These are phyloP conservation scores for Mya arenaria DNA, from an alignment of 1,140 invertebrate species.

Conservation along the genomic window DNA sequence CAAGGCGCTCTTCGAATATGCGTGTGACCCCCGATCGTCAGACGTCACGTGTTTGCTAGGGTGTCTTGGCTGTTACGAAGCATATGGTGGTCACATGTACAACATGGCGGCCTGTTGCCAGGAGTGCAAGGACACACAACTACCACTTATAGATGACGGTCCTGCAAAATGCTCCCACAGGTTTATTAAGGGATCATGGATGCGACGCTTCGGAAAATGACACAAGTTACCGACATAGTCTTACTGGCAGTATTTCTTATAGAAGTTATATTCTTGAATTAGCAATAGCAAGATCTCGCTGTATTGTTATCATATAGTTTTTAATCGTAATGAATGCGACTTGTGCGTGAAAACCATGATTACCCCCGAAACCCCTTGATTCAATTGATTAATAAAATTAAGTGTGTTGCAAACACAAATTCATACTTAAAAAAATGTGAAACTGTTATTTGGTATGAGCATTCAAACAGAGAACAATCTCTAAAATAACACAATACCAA, in stretches of 20 bases:
- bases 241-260: background rate
- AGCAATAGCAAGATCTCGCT: no score
- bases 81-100: conserved; percentile 63
- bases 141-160: conserved; percentile 59
- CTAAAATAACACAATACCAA: no score
- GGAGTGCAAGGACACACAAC: conserved; percentile 50
- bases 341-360: no score
- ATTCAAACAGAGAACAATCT: no score
- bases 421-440: no score
- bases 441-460: no score
- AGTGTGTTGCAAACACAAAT: no score
- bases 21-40: conserved; percentile 56
- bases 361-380: no score
- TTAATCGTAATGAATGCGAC: no score
- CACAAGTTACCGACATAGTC: background rate
- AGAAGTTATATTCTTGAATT: no score
- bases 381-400: no score
- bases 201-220: conserved; percentile 55
- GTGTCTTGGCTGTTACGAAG: conserved; percentile 63
- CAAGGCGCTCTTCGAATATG: conserved; percentile 33
- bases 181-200: conserved; percentile 59
- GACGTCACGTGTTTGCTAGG: conserved; percentile 61
- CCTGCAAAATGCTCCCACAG: conserved; percentile 59
- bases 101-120: conserved; percentile 63
- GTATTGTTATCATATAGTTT: no score